These are phyloP conservation scores for Acrocephalus kingi DNA, from an alignment of 2,113 vertebrate genomes.

Conservation along the genomic window DNA sequence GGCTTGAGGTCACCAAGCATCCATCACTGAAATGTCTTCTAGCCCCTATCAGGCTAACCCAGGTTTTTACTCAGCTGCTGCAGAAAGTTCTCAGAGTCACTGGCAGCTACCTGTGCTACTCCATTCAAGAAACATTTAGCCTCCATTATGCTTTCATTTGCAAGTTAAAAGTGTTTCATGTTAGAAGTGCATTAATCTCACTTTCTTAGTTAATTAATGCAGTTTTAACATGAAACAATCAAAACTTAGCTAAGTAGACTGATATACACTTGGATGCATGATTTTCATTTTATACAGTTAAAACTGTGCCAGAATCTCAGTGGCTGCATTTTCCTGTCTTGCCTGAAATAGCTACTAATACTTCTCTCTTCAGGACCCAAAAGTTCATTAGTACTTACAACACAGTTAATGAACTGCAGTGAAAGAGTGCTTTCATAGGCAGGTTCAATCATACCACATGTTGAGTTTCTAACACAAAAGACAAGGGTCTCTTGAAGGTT, in stretches of 20 bases:
- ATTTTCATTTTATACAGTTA: not conserved
- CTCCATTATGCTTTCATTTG: not conserved
- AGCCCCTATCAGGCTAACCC: not conserved
- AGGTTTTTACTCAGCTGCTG: not conserved
- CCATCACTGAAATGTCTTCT: not conserved
- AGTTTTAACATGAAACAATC: not conserved
- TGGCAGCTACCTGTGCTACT: not conserved
- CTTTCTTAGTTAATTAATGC: too few relatives aligned
- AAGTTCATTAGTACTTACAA: not conserved
- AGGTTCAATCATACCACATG: not conserved
- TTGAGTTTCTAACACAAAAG: not conserved
- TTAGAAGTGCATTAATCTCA: not conserved
- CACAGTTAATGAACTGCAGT: not conserved
- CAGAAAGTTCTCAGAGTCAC: not conserved
- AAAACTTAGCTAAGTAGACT: not conserved
- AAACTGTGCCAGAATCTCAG: not conserved
- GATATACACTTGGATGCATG: not conserved
- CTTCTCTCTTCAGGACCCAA: not conserved
- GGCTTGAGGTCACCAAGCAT: not conserved
- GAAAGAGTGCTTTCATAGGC: not conserved
- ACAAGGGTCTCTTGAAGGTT: not conserved
- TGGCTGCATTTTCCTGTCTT: not conserved
- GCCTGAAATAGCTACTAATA: not conserved
- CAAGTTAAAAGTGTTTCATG: not conserved
- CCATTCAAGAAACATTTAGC: not conserved